A percentile compares a stretch with the other conserved stretches of the same genome.
Evolutionary conservation across 2,888 invertebrate species (phyloP).

Genomic region (Drosophila birchii): DNA sequence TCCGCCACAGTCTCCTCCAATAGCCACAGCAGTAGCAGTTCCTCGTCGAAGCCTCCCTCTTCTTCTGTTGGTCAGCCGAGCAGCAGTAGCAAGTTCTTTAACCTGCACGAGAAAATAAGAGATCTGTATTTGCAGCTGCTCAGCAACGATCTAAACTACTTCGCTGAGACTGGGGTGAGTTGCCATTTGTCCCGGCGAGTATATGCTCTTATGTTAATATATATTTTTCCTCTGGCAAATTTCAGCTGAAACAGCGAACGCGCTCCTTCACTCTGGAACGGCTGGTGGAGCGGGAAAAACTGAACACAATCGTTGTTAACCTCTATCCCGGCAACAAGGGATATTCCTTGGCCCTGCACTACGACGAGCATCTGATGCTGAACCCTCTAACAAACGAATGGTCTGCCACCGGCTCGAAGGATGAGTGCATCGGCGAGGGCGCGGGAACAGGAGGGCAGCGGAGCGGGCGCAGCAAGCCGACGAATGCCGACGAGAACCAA

Average conservation of each 20-base stretch:
- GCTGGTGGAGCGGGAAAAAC: slow-evolving; percentile 92
- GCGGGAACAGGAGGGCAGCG: slow-evolving; percentile 19
- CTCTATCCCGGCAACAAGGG: slow-evolving; percentile 96
- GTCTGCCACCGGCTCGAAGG: slow-evolving; percentile 31
- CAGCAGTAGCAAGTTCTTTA: slow-evolving; percentile 78
- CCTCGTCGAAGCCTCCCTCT: slow-evolving; percentile 47
- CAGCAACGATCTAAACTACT: slow-evolving; percentile 82
- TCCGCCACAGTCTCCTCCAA: slow-evolving; percentile 38
- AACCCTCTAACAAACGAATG: slow-evolving; percentile 69
- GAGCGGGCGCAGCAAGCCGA: slow-evolving; percentile 54
- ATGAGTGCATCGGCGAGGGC: slow-evolving; percentile 7
- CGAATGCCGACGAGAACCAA: slow-evolving; percentile 24
- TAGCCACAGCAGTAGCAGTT: slow-evolving; percentile 47
- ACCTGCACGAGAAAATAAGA: slow-evolving; percentile 84
- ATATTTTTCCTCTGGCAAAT: background rate
- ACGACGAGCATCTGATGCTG: slow-evolving; percentile 83
- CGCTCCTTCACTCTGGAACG: slow-evolving; percentile 92
- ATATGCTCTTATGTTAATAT: background rate
- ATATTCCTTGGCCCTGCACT: slow-evolving; percentile 88
- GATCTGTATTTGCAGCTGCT: slow-evolving; percentile 83
- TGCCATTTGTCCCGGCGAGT: background rate
- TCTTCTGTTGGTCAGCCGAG: slow-evolving; percentile 40
- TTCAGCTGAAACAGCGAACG: slow-evolving; percentile 83
- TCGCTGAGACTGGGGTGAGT: slow-evolving; percentile 84
- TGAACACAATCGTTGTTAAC: slow-evolving; percentile 95